Evolutionary conservation across 2,113 vertebrate species (phyloP), one percentile per base, ranked within the genome.

Genomic region (Scomber japonicus): DNA sequence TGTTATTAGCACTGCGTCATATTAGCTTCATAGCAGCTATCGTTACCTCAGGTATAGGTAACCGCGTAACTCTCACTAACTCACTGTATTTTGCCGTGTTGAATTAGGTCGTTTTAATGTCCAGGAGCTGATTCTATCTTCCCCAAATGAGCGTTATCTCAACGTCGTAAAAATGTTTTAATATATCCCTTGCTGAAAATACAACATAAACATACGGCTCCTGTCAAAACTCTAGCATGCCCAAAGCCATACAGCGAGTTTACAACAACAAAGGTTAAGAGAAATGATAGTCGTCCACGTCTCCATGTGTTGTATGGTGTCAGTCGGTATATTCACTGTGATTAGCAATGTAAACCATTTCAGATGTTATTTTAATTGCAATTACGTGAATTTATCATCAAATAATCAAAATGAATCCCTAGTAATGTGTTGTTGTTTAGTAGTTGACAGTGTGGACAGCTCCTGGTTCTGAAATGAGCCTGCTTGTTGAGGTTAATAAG

Each of bases 1-100:
- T 76, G 61, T 74, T 53, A 12, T 61, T 61, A 46, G 53, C 62
- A 45, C 5, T 12, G 55, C 62, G 24, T 57, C 30, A 60, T 30
- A 4, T 51, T 44, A 53, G 31, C 51, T 60, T 49, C 17, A 17
- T 15, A 48, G 8, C 14, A 31, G 49, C 10, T 66, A 31, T 11
- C 40, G 17, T 46, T 13, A 48, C 9, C 35, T 8, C 9, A 40
- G 35, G 35, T 40, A 8, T 40, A 40, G 7, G 35, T 40, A 27
- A 27, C 24, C 2, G 24, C 24, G 2, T 40, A 40, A 40, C 35
- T 6, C 35, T 40, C 1, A 9, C 35, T 9, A 40, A 40, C 35
- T 40, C 7, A 40, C 35, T 40, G 8, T 40, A 9, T 7, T 40
- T 40, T 40, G 35, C 35, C 35, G 9, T 7, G 35, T 40, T 9